Evolutionary conservation across 2,888 invertebrate genomes (phyloP).

Genomic region (Scaptodrosophila latifasciaeformis): DNA sequence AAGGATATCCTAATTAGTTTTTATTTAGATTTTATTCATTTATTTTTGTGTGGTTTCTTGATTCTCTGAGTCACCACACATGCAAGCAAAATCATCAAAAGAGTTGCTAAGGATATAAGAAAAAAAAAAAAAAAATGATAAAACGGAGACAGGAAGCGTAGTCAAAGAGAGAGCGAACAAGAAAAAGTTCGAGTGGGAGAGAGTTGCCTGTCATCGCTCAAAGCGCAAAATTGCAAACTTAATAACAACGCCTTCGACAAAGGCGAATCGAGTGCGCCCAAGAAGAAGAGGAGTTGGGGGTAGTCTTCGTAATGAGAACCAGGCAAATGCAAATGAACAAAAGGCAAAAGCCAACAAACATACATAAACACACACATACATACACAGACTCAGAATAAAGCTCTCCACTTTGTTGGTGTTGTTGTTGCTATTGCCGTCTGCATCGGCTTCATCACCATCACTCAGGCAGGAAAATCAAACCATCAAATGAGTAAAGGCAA

Average conservation of each 20-base stretch:
- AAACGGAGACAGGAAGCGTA: conserved; percentile 30
- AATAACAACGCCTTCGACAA: conserved; percentile 47
- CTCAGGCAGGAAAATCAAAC: conserved; percentile 56
- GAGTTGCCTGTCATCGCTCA: conserved; percentile 22
- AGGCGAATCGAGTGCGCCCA: conserved; percentile 17
- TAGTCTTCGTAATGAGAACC: conserved; percentile 61
- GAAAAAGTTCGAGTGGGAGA: no score
- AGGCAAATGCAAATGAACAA: conserved; percentile 66
- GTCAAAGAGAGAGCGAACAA: background rate
- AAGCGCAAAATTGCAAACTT: conserved; percentile 57
- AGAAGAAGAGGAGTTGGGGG: conserved; percentile 12
- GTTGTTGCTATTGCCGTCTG: conserved; percentile 16
- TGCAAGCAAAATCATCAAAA: conserved; percentile 45
- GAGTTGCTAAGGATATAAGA: conserved; percentile 54
- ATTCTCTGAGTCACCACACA: no score
- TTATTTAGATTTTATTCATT: no score
- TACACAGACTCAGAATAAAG: conserved; percentile 8
- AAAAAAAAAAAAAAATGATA: conserved; percentile 3
- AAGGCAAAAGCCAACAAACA: conserved; percentile 44
- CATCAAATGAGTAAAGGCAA: conserved; percentile 48
- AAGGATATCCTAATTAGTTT: no score
- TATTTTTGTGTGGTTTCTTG: no score
- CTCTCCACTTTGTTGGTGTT: no score
- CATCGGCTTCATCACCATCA: conserved; percentile 48
- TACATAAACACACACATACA: conserved; percentile 20